Conservation (phyloP, 2,797 vertebrate species). For the Muscicapa comitata region DNA sequence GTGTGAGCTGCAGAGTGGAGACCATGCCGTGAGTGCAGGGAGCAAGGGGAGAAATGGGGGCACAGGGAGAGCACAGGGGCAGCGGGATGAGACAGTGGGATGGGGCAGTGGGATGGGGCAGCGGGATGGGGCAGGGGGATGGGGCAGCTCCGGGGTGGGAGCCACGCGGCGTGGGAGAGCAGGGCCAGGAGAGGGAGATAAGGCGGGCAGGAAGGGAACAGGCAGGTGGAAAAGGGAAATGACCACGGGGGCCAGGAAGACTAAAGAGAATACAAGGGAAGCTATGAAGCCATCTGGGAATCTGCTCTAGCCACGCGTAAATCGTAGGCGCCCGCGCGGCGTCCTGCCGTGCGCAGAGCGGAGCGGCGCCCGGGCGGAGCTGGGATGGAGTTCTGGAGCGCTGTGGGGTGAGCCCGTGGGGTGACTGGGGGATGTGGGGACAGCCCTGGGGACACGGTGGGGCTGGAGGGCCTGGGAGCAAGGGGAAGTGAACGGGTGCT, state of each 20-base stretch:
- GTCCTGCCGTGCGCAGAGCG: not conserved
- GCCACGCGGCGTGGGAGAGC: not conserved
- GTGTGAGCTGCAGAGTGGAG: not conserved
- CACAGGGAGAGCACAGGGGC: fast-evolving
- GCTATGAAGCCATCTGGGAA: conserved; percentile 60
- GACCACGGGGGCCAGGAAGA: conserved; percentile 27
- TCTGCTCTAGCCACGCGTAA: conserved; percentile 36
- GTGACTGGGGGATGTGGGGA: fast-evolving
- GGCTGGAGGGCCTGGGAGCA: fast-evolving
- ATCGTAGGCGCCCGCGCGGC: not conserved
- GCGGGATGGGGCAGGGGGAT: not conserved
- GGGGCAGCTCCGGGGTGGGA: not conserved
- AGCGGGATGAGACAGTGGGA: not conserved
- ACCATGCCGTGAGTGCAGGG: not conserved
- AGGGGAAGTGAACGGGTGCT: not conserved
- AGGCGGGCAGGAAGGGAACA: conserved; percentile 39
- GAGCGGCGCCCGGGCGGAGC: not conserved
- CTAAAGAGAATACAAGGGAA: conserved; percentile 56
- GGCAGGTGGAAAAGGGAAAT: conserved; percentile 65
- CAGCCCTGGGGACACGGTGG: not conserved
- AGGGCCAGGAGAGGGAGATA: not conserved
- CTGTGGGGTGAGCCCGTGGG: not conserved
- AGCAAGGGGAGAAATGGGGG: not conserved
- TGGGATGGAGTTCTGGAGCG: not conserved
- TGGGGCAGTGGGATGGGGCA: too few species aligned